Conservation (phyloP, 92 coral and sea anemone species). For the Porites lobata region DNA sequence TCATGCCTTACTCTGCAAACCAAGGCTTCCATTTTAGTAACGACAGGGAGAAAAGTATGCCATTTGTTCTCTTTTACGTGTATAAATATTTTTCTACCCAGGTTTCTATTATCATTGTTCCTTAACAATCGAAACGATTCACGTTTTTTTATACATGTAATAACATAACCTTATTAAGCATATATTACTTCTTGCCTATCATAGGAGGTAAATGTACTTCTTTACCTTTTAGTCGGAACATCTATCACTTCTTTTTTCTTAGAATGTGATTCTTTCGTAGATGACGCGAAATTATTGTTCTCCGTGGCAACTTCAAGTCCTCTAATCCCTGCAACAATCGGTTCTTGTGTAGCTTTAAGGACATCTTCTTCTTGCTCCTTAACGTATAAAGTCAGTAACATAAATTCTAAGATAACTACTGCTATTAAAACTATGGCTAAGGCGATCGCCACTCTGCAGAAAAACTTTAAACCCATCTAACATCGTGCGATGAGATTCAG, state of each 20-base stretch:
- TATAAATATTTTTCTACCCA: too few relatives aligned
- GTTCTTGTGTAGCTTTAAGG: background rate
- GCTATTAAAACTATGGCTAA: slow-evolving; percentile 42
- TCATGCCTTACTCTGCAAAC: background rate
- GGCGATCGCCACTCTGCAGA: slow-evolving; percentile 51
- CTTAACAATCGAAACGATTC: too few relatives aligned
- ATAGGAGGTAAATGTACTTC: too few relatives aligned
- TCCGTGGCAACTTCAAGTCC: background rate
- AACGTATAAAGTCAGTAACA: slow-evolving; percentile 52
- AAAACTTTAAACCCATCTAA: slow-evolving; percentile 47
- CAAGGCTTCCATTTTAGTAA: too few relatives aligned
- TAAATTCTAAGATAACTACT: slow-evolving; percentile 67
- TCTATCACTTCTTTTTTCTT: background rate
- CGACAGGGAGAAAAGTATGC: too few relatives aligned
- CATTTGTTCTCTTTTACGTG: too few relatives aligned
- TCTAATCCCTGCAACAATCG: background rate
- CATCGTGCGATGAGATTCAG: background rate
- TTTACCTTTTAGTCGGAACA: slow-evolving; percentile 1
- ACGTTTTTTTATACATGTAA: too few relatives aligned
- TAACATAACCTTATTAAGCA: background rate
- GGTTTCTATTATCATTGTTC: too few relatives aligned
- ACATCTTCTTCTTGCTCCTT: slow-evolving; percentile 30
- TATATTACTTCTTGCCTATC: background rate
- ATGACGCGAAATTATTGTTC: background rate
- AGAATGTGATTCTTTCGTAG: background rate